Base-by-base conservation (phyloP, 2,113 vertebrate species). In the Amphiprion ocellaris region DNA sequence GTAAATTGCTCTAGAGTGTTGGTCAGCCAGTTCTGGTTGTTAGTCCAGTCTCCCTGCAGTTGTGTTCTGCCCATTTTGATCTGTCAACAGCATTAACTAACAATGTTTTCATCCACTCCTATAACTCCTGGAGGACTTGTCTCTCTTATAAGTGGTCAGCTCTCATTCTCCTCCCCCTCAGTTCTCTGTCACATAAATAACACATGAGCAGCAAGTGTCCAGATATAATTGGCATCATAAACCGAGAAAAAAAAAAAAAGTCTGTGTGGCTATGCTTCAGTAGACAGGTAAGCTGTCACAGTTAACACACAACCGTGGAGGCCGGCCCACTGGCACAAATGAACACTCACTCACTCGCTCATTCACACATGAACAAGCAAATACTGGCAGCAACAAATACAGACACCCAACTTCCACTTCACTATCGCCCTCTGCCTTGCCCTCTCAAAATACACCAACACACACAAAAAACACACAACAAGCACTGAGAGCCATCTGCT, bases 251-350 rank as follows among this genome's bases (percentile, higher is more conserved):
- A 10, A 4, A 3, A 3, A 52, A 17, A 19, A 41, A 24, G 24
- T 56, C 17, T 69, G 53, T 33, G 37, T 55, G 65, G 72, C 62
- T 46, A 0, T 63, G 80, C 69, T 50, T 81, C 70, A 62, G 53
- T 63, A 54, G 60, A 66, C 59, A 74, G 71, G 76, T 84, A 33
- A 84, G 56, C 70, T 81, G 71, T 60, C 54, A 50, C 55, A 47
- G 63, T 19, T 26, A 64, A 37, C 62, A 73, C 21, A 10, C 10
- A n/a, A 52, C 47, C 33, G 8, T 37, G 33, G 8, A 37, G 33
- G 33, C 33, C 8, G 7, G 33, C 50, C 67, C 37, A 61, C 47
- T 69, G 53, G 60, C 33, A 67, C 30, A 83, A 69, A 64, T 41
- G 8, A 26, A 46, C 77, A 33, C 46, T 74, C 44, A 58, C 46